These are phyloP conservation scores for Altica lythri DNA, from an alignment of 2,888 invertebrate genomes.

Conservation along the genomic window DNA sequence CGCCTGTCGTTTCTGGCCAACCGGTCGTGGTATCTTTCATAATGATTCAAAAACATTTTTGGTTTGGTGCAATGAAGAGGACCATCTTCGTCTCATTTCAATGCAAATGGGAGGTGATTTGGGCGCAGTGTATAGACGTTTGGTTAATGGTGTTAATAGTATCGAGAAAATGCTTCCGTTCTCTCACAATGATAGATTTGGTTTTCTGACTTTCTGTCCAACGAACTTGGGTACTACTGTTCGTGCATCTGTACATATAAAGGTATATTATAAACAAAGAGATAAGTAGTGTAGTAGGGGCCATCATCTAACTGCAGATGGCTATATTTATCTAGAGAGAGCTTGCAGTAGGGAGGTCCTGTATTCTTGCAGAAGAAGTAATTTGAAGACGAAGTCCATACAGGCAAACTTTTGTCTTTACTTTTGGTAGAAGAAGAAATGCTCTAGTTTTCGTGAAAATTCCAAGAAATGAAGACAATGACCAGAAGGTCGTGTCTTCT, in stretches of 20 bases:
- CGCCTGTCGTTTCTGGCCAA: conserved; percentile 94
- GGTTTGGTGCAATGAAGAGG: conserved; percentile 97
- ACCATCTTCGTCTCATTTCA: conserved; percentile 95
- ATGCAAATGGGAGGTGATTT: conserved; percentile 96
- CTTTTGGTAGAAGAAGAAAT: too few relatives aligned
- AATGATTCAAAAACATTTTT: conserved; percentile 94
- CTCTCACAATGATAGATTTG: conserved; percentile 65
- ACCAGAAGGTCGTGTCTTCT: too few relatives aligned
- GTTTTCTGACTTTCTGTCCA: conserved; percentile 74
- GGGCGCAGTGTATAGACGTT: conserved; percentile 68
- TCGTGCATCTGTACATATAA: conserved; percentile 72
- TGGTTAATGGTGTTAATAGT: conserved; percentile 59
- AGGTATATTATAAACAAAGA: too few relatives aligned
- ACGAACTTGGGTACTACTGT: conserved; percentile 73
- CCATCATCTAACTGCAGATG: too few relatives aligned
- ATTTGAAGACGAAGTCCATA: too few relatives aligned
- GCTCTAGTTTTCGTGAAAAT: too few relatives aligned
- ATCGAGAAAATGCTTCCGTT: conserved; percentile 62
- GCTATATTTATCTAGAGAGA: too few relatives aligned
- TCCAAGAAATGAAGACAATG: too few relatives aligned
- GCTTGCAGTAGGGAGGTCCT: too few relatives aligned
- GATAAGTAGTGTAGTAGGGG: too few relatives aligned
- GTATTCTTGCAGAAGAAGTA: too few relatives aligned
- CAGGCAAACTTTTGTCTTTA: too few relatives aligned
- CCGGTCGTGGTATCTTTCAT: conserved; percentile 91